Percentiles rank a stretch among this genome's conserved stretches.
Evolutionary conservation across 64 coral and sea anemone species (phyloP).

Genomic region (Montipora efflorescens): DNA sequence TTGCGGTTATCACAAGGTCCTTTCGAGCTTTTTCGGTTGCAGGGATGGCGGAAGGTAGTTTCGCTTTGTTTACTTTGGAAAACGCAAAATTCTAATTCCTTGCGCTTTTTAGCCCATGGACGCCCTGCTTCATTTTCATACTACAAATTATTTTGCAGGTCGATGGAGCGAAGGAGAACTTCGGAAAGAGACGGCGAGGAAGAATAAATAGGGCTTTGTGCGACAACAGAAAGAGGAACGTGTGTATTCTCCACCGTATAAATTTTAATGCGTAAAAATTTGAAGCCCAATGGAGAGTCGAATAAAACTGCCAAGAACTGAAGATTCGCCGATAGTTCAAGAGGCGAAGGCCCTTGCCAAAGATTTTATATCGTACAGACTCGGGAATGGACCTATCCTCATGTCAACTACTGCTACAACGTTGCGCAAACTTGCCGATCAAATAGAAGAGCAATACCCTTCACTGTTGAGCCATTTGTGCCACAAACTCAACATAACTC

Average conservation of each 20-base stretch:
- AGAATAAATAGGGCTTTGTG: neutral
- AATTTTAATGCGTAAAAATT: constrained; percentile 50
- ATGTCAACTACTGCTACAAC: constrained; percentile 82
- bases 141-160: constrained; percentile 10
- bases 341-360: constrained; percentile 84
- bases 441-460: constrained; percentile 94
- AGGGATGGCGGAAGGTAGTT: constrained; percentile 35
- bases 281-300: constrained; percentile 79
- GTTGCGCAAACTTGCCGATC: constrained; percentile 96
- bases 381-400: constrained; percentile 80
- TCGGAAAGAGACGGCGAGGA: neutral
- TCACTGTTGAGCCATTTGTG: constrained; percentile 90
- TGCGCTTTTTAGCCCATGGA: neutral
- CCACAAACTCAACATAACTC: constrained; percentile 87
- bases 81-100: neutral
- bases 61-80: constrained; percentile 25
- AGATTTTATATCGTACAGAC: constrained; percentile 96
- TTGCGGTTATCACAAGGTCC: constrained; percentile 1
- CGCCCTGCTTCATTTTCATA: constrained; percentile 12
- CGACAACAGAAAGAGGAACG: neutral
- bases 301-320: constrained; percentile 59
- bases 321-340: constrained; percentile 52
- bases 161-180: constrained; percentile 21
- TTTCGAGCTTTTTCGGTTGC: constrained; percentile 13
- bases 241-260: constrained; percentile 48